Evolutionary conservation across 2,113 vertebrate genomes (phyloP).

Genomic region (Cebidichthys violaceus): DNA sequence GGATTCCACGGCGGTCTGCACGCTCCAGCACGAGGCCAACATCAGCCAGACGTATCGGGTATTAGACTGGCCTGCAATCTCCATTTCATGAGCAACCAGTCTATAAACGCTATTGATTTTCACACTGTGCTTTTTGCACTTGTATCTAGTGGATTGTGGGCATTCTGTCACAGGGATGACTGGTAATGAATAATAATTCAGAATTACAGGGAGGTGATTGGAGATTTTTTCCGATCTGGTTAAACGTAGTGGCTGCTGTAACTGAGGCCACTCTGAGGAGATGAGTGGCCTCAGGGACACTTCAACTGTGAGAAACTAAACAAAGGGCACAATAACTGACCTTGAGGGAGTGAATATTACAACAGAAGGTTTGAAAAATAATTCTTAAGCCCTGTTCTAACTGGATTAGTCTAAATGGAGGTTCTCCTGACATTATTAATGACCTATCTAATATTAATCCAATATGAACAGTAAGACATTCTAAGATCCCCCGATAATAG

Average conservation of each 20-base stretch:
- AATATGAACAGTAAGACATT: neutral
- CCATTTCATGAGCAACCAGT: constrained; percentile 77
- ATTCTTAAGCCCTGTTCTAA: constrained; percentile 16
- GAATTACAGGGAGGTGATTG: constrained; percentile 20
- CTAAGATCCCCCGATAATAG: neutral
- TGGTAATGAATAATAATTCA: constrained; percentile 75
- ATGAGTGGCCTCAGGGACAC: constrained; percentile 18
- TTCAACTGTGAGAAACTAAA: constrained; percentile 16
- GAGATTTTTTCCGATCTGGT: constrained; percentile 33
- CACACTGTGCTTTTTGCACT: constrained; percentile 67
- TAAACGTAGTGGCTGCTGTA: constrained; percentile 13
- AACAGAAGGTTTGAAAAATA: neutral
- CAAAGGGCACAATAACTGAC: neutral
- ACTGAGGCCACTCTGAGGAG: neutral
- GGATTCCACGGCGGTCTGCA: constrained; percentile 47
- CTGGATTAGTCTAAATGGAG: constrained; percentile 21
- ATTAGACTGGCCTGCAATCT: constrained; percentile 71
- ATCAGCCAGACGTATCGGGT: constrained; percentile 68
- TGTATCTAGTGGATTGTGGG: constrained; percentile 64
- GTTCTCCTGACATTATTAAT: constrained; percentile 11
- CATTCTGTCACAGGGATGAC: constrained; percentile 55
- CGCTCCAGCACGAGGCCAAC: constrained; percentile 52
- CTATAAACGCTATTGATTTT: constrained; percentile 83
- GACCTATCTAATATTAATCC: constrained; percentile 14
- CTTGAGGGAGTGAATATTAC: constrained; percentile 9